Base-by-base conservation (phyloP, 2,888 invertebrate genomes). In the Cremastinae sp. region DNA sequence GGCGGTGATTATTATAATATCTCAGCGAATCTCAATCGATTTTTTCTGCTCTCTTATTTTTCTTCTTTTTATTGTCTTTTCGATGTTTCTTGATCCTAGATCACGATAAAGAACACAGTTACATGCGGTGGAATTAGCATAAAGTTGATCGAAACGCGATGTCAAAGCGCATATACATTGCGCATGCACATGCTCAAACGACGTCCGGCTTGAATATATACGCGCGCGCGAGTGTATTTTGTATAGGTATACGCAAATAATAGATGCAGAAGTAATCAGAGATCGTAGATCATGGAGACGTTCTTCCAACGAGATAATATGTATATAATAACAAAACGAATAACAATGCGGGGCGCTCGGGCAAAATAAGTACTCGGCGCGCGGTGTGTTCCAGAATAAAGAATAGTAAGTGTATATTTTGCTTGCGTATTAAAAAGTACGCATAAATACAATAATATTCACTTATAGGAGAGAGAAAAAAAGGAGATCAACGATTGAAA, bases 201-300 rank as follows among this genome's bases (percentile, higher is more conserved):
- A 86, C 86, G 81, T 87, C 87, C 87, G 88, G 86, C 83, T 76
- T 75, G 8, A n/a, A n/a, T n/a, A n/a, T n/a, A n/a, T n/a, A n/a
- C 16, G 74, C 70, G 45, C 10, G 64, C 28, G 28, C 5, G 28
- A 3, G 28, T 5, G 5, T 5, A 61, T 78, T 43, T 47, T n/a
- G n/a, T n/a, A n/a, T n/a, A n/a, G n/a, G n/a, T n/a, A n/a, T n/a
- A n/a, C n/a, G n/a, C n/a, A n/a, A n/a, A n/a, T n/a, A n/a, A n/a
- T n/a, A n/a, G n/a, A n/a, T n/a, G 49, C 22, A 51, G 28, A 65
- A 62, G 22, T 74, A 78, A 81, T 81, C 80, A 45, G 22, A 47
- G 68, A 78, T 76, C 71, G 75, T 69, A 79, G 79, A 80, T 80
- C 79, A 78, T 49, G 56, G 79, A 68, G 62, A 53, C 68, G 47